These are phyloP conservation scores for Acleris literana DNA, from an alignment of 2,888 invertebrate genomes.

Conservation along the genomic window DNA sequence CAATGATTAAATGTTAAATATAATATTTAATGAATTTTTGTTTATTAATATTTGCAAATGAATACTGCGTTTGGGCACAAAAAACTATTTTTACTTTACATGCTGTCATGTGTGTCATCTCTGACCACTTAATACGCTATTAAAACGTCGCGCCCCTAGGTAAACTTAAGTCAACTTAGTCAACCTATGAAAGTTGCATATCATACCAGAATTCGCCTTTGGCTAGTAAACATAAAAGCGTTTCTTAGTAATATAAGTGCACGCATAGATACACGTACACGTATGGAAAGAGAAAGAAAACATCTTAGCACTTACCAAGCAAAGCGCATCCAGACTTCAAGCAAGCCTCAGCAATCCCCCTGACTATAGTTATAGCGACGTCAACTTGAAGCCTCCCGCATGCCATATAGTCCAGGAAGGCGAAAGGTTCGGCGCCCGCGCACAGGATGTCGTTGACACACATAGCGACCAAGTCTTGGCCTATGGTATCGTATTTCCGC, in stretches of 20 bases:
- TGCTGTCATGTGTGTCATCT: no score
- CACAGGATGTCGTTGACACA: conserved; percentile 98
- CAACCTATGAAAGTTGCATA: no score
- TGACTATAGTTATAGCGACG: conserved; percentile 90
- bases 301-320: conserved; percentile 85
- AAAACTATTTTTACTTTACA: no score
- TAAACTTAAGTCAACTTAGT: no score
- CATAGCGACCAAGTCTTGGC: conserved; percentile 98
- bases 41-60: no score
- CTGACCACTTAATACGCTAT: no score
- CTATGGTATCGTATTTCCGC: conserved; percentile 91
- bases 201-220: no score
- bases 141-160: no score
- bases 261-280: neutral
- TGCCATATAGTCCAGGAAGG: conserved; percentile 98
- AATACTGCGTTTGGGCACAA: no score
- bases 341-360: conserved; percentile 95
- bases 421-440: conserved; percentile 97
- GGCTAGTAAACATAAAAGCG: no score
- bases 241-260: neutral
- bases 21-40: neutral
- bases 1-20: neutral
- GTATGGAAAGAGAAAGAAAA: neutral
- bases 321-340: conserved; percentile 92
- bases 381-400: conserved; percentile 92